Evolutionary conservation across 2,113 vertebrate species (phyloP).

Genomic region (Pterocles orientalis): DNA sequence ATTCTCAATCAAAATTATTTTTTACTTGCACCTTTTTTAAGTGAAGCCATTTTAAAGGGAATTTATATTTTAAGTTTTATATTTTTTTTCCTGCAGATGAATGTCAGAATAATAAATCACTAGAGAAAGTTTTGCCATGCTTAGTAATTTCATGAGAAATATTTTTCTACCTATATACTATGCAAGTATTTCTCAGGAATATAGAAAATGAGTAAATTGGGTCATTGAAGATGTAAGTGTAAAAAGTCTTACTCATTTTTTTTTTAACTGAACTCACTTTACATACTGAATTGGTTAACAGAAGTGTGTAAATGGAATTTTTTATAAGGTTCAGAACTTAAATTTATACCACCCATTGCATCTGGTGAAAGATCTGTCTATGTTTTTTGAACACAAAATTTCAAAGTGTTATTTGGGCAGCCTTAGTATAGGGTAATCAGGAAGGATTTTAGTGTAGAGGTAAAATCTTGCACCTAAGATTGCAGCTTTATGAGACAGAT

Average conservation of each 20-base stretch:
- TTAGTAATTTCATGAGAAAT: neutral
- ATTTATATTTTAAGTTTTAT: neutral
- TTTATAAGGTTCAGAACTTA: neutral
- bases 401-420: neutral
- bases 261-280: neutral
- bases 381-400: constrained; percentile 7
- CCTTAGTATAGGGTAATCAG: neutral
- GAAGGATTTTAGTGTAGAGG: constrained; percentile 32
- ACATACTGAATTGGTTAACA: neutral
- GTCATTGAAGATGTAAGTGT: neutral
- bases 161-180: neutral
- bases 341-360: neutral
- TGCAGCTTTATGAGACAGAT: constrained; percentile 13
- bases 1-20: constrained; percentile 19
- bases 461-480: constrained; percentile 38
- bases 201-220: neutral
- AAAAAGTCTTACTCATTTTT: neutral
- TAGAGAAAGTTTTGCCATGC: neutral
- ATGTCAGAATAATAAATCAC: neutral
- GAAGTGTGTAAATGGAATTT: neutral
- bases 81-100: neutral
- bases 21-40: neutral
- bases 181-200: neutral
- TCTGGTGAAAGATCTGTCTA: neutral
- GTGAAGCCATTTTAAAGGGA: neutral